Percentiles rank a stretch among this genome's conserved stretches.
phyloP scores from a whole-genome alignment of 2,113 vertebrate species.

The Melanerpes formicivorus region DNA sequence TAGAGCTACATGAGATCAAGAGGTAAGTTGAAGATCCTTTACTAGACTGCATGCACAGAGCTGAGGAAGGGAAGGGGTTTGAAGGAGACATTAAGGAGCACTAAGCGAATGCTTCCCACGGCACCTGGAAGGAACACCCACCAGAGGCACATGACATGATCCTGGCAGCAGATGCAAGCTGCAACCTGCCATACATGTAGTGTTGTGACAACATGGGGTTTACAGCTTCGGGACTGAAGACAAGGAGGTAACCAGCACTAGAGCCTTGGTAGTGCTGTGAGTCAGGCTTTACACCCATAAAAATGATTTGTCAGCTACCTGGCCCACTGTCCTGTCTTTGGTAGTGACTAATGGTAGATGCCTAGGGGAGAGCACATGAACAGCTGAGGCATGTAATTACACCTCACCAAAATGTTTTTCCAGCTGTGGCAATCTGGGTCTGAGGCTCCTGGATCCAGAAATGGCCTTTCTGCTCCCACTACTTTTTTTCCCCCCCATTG shows the following conservation, averaged over 20 bases:
- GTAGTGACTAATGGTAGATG: constrained; percentile 24
- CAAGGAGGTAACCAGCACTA: not conserved
- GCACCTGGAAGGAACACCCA: not conserved
- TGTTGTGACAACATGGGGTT: not conserved
- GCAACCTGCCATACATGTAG: not conserved
- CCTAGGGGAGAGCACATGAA: not conserved
- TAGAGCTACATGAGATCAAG: not conserved
- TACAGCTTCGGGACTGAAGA: not conserved
- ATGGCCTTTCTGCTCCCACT: not conserved
- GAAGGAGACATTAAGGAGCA: not conserved
- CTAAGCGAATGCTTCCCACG: not conserved
- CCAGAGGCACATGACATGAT: not conserved
- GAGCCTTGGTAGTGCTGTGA: constrained; percentile 10
- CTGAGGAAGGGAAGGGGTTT: not conserved
- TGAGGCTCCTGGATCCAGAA: constrained; percentile 2
- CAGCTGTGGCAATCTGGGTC: not conserved
- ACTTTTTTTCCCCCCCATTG: not conserved
- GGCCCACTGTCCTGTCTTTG: constrained; percentile 21
- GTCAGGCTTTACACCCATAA: not conserved
- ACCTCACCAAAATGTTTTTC: not conserved
- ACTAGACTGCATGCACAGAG: not conserved
- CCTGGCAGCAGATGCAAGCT: not conserved
- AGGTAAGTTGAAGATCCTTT: not conserved
- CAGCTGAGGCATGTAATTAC: not conserved
- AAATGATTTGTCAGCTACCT: constrained; percentile 31